Percentiles rank a stretch among this genome's conserved stretches.
These are phyloP conservation scores for Antitype chi DNA, from an alignment of 2,888 invertebrate genomes.

Conservation along the genomic window DNA sequence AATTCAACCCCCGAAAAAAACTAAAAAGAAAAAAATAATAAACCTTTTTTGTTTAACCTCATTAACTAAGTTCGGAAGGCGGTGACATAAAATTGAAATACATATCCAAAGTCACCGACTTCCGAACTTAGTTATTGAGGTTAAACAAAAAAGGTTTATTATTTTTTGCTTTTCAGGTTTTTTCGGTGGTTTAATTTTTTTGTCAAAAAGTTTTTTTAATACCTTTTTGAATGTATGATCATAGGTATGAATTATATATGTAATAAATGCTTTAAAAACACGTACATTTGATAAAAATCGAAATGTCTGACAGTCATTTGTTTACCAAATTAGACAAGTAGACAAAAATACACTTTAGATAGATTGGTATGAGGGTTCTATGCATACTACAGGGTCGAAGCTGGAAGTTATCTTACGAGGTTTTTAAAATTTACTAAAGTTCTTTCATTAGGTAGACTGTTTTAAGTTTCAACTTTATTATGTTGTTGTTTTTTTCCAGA, in stretches of 20 bases:
- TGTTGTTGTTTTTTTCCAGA: not conserved
- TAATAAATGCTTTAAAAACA: not conserved
- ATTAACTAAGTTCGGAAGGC: too few relatives aligned
- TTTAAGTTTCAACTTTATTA: conserved; percentile 11
- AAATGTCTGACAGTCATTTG: not conserved
- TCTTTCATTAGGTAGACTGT: conserved; percentile 1
- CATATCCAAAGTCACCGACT: too few relatives aligned
- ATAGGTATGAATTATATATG: too few relatives aligned
- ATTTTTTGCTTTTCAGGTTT: too few relatives aligned
- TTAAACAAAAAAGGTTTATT: too few relatives aligned
- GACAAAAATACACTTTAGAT: not conserved
- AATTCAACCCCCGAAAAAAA: too few relatives aligned
- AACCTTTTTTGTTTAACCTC: too few relatives aligned
- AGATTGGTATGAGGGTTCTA: not conserved
- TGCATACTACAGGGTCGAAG: not conserved
- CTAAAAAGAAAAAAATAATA: too few relatives aligned
- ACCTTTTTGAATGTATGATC: not conserved
- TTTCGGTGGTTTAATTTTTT: too few relatives aligned
- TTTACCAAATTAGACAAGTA: not conserved
- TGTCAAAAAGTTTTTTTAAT: too few relatives aligned
- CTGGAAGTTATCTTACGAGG: conserved; percentile 13
- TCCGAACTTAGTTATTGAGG: too few relatives aligned
- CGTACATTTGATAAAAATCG: not conserved
- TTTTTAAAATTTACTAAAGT: conserved; percentile 33
- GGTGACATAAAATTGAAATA: too few relatives aligned